Evolutionary conservation across 1,140 invertebrate species (phyloP), one percentile per base, ranked within the genome.

Genomic region (Aleiodes sp.): DNA sequence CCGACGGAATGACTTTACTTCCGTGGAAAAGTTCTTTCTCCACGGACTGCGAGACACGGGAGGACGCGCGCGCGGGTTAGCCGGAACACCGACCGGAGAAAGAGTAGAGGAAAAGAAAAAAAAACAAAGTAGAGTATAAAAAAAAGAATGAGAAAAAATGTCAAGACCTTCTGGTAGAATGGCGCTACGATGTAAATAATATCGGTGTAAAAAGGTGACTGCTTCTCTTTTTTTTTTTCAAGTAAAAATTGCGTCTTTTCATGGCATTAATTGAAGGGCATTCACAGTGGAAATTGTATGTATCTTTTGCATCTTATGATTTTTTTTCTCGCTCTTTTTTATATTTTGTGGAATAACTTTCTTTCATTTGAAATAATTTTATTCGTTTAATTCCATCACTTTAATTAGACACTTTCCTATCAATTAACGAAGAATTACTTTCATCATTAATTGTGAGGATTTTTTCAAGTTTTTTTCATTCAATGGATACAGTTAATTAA

Each of bases 1-100:
- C 79, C 77, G 77, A 75, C 78, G 77, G 82, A 85, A 86, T 85
- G 83, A 84, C 83, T 86, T 85, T 84, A 86, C 83, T 84, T 84
- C 73, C 74, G 56, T 33, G 76, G 78, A 81, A 79, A 83, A 82
- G 75, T 77, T 75, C 73, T 75, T 75, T 65, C 72, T 73, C 39
- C 61, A 70, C 26, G 39, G 57, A 61, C 26, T 37, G 35, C 52
- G 31, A 63, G 43, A 46, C 29, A 65, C 39, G 62, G n/a, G 37
- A 3, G 37, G 10, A 39, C 10, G 37, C 37, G 2, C 2, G 37
- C 37, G 14, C 37, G 14, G n/a, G n/a, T n/a, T n/a, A n/a, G n/a
- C n/a, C n/a, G n/a, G n/a, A n/a, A n/a, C n/a, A n/a, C n/a, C n/a
- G n/a, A n/a, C n/a, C 37, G 10, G n/a, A 35, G 26, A 61, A 6